Evolutionary conservation across 2,888 invertebrate genomes (phyloP).

Genomic region (Drosophila planitibia): DNA sequence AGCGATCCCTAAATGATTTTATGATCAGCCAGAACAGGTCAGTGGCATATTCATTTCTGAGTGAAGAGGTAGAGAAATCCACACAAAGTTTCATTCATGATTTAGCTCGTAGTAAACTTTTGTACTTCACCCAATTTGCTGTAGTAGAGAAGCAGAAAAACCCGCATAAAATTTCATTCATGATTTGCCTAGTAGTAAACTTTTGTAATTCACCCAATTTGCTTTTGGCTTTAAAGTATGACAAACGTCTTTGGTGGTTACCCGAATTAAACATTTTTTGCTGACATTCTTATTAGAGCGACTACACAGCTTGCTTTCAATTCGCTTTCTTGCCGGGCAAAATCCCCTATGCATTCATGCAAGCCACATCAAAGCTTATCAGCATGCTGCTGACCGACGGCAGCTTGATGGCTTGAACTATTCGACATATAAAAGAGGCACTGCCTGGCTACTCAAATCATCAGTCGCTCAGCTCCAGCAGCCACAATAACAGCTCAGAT

Average conservation of each 20-base stretch:
- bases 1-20: slow-evolving; percentile 11
- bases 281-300: background rate
- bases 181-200: slow-evolving; percentile 11
- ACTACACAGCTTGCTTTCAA: background rate
- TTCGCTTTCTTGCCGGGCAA: slow-evolving; percentile 23
- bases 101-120: too few species aligned
- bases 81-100: too few species aligned
- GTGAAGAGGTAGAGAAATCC: background rate
- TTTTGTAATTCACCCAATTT: slow-evolving; percentile 8
- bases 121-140: too few species aligned
- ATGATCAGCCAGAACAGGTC: slow-evolving; percentile 9
- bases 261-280: slow-evolving; percentile 21
- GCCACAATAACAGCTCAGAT: slow-evolving; percentile 19
- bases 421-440: too few species aligned
- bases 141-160: background rate
- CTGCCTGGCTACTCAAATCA: slow-evolving; percentile 11
- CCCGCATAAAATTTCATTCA: slow-evolving; percentile 23
- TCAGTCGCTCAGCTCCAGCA: slow-evolving; percentile 40
- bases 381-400: background rate
- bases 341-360: slow-evolving; percentile 19
- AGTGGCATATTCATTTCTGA: slow-evolving; percentile 19
- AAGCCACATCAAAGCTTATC: background rate
- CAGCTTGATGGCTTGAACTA: background rate
- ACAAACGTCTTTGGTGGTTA: slow-evolving; percentile 32
- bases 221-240: background rate